Evolutionary conservation across 2,113 vertebrate species (phyloP), one percentile per base, ranked within the genome.

Genomic region (Atlantisia rogersi): DNA sequence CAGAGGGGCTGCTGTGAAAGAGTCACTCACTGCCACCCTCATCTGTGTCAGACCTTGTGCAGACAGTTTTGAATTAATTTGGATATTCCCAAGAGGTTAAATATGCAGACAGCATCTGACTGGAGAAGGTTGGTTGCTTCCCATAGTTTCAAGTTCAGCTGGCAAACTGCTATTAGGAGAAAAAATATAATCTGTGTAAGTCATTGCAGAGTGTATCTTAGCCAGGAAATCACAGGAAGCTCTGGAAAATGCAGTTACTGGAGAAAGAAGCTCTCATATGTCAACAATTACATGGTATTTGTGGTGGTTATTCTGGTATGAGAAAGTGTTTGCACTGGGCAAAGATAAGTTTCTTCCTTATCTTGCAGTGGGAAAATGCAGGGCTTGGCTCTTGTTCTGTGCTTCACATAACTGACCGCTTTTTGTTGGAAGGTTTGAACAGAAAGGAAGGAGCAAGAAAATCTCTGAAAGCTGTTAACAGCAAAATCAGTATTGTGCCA

Each of bases 361-460:
- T 90, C 53, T 80, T 76, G 52, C 59, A 74, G 81, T 95, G 93
- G 83, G 67, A 95, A 93, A 96, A 69, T 44, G 46, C 67, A 67
- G 37, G 21, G 21, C 32, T 92, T 94, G 74, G 63, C 50, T 90
- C 37, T 73, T 87, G 37, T 67, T 90, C 65, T 88, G n/a, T 12
- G 15, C 8, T 68, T 87, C 13, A 19, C 29, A 21, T 68, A 67
- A 70, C 16, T 3, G 48, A 19, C 19, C 53, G 32, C 2, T 62
- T 82, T 64, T 74, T 81, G 31, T 55, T 83, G 26, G 48, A 81
- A 65, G 15, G 22, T n/a, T 70, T 77, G 25, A 93, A 84, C 56
- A 82, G 82, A 89, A 94, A 20, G 52, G 83, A 88, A 20, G 0
- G 13, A 82, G 26, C 26, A 53, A 50, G 46, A 35, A 82, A 40